Base-by-base conservation (phyloP, 2,888 invertebrate genomes). In the Eledona agricola region DNA sequence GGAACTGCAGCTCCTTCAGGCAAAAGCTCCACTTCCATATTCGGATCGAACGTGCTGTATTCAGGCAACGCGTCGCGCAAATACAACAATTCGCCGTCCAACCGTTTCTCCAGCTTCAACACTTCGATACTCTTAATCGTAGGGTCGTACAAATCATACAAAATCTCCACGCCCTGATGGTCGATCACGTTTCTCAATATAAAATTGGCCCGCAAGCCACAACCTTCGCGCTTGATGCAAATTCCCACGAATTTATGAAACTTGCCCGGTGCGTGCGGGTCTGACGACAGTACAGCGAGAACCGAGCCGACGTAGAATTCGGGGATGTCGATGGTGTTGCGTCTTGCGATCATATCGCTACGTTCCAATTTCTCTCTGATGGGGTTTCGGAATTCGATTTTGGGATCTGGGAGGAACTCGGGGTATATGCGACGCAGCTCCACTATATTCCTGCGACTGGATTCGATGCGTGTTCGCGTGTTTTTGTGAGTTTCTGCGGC, bases 231-330 rank as follows among this genome's bases (percentile, higher is more conserved):
- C 62, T 90, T 83, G 62, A 97, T 96, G 70, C 99, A 99, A 66
- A 99, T 95, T 1, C 99, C 96, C 22, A 96, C 88, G 80, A 96
- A 95, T 70, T 87, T 83, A 67, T 87, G 92, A 0, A 82, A 79
- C 78, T 96, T 96, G 31, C 88, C 89, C 15, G 90, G 86, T 1
- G 93, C 85, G 79, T 94, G 90, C 2, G 81, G 83, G 75, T 97
- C 96, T 0, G 95, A 86, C 57, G 88, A 86, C 1, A 89, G 90
- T 0, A 97, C 94, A 17, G 93, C 90, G 71, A 98, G 64, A 52
- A 97, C 86, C 15, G 92, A 91, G 6, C 96, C 98, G 67, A 97
- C 96, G 81, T 97, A 99, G 80, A 99, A 99, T 74, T 98, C 97
- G 0, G 99, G 98, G 58, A 99, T 89, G 71, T 92, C 89, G 57